Conservation (phyloP, 2,797 vertebrate species). For the Anolis apletophallus region DNA sequence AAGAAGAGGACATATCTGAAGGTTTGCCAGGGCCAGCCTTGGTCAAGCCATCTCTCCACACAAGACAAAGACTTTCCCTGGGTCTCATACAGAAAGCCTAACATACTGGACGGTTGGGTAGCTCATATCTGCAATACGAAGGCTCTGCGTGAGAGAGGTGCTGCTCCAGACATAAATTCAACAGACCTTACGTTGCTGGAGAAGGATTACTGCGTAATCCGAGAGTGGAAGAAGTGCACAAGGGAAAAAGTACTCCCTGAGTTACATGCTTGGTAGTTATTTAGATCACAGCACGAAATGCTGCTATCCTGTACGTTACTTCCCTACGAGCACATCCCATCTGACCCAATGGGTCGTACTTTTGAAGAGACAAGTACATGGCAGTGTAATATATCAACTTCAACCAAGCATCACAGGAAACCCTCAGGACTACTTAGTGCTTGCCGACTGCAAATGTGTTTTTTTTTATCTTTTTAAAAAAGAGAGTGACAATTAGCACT, state of each 20-base stretch:
- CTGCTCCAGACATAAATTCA: not conserved
- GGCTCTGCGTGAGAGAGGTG: not conserved
- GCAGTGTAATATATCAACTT: not conserved
- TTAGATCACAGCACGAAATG: not conserved
- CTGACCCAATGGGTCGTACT: not conserved
- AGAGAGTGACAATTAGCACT: conserved; percentile 56
- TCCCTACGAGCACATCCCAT: not conserved
- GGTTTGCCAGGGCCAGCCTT: too few species aligned
- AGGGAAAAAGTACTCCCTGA: not conserved
- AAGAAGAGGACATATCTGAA: too few species aligned
- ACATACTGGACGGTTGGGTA: too few species aligned
- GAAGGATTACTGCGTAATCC: not conserved
- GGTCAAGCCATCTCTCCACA: too few species aligned
- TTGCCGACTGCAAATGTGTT: conserved; percentile 16
- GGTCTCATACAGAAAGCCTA: too few species aligned
- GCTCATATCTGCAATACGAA: not conserved
- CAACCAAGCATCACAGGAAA: conserved; percentile 29
- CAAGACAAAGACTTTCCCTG: too few species aligned
- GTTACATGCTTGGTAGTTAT: not conserved
- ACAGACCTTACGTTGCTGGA: not conserved
- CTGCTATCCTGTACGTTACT: not conserved
- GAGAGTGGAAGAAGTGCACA: not conserved
- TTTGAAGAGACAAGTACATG: not conserved
- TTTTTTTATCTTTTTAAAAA: not conserved
- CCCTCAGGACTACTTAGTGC: conserved; percentile 35